Conservation (phyloP, 2,113 vertebrate genomes). For the Silurus glanis region DNA sequence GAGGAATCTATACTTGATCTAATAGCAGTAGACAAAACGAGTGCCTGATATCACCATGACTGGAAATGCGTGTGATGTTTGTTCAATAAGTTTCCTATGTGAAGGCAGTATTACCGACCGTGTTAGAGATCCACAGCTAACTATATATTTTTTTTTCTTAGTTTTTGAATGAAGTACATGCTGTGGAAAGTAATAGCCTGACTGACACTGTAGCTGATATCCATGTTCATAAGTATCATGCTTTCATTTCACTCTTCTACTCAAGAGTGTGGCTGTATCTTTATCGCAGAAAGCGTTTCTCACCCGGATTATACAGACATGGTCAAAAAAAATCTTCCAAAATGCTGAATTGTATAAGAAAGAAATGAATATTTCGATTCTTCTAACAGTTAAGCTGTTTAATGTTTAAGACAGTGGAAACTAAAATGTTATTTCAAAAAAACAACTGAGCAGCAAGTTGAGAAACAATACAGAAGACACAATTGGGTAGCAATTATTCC, state of each 20-base stretch:
- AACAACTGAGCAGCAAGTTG: slow-evolving; percentile 48
- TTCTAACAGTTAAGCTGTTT: slow-evolving; percentile 52
- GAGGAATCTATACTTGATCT: slow-evolving; percentile 51
- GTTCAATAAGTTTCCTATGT: slow-evolving; percentile 51
- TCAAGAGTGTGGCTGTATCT: slow-evolving; percentile 38
- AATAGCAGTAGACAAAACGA: slow-evolving; percentile 44
- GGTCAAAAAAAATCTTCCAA: slow-evolving; percentile 59
- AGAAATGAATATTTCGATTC: slow-evolving; percentile 40
- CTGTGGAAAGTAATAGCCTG: slow-evolving; percentile 48
- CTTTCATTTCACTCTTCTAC: slow-evolving; percentile 46
- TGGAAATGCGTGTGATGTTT: slow-evolving; percentile 45
- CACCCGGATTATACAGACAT: slow-evolving; percentile 52
- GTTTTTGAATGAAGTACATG: slow-evolving; percentile 44
- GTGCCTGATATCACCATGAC: slow-evolving; percentile 44
- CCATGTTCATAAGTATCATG: slow-evolving; percentile 46
- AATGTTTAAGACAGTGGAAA: slow-evolving; percentile 53
- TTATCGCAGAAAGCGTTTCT: slow-evolving; percentile 56
- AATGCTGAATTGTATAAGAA: slow-evolving; percentile 43
- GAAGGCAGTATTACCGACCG: slow-evolving; percentile 48
- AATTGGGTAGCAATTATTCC: slow-evolving; percentile 22
- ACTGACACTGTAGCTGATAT: slow-evolving; percentile 50
- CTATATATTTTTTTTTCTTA: slow-evolving; percentile 7
- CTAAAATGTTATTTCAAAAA: slow-evolving; percentile 48
- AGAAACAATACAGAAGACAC: slow-evolving; percentile 49
- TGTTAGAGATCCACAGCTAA: slow-evolving; percentile 45